These are phyloP conservation scores for Papilio gigon DNA, from an alignment of 2,888 invertebrate genomes.

Conservation along the genomic window DNA sequence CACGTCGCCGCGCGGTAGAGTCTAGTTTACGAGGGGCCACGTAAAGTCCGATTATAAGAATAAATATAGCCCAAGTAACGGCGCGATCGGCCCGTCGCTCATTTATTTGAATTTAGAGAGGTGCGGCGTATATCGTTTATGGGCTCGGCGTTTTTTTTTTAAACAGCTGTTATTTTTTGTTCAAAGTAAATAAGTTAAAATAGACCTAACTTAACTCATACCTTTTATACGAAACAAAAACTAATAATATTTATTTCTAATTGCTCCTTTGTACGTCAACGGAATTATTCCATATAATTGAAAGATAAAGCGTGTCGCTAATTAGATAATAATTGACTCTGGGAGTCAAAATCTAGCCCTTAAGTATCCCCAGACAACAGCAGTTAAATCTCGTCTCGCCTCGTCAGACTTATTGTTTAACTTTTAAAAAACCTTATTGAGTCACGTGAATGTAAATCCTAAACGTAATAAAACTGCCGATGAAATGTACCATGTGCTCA, in stretches of 20 bases:
- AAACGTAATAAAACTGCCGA: neutral
- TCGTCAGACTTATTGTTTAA: too few species aligned
- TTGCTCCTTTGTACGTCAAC: too few species aligned
- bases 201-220: neutral
- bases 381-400: too few species aligned
- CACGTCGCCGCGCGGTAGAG: constrained; percentile 51
- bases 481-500: neutral
- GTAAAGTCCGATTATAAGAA: constrained; percentile 67
- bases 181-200: neutral
- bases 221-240: neutral
- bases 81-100: constrained; percentile 37
- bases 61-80: constrained; percentile 62
- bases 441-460: neutral
- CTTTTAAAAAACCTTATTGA: too few species aligned
- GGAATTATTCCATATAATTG: too few species aligned
- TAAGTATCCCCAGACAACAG: too few species aligned
- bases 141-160: neutral
- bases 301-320: too few species aligned
- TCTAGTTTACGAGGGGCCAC: constrained; percentile 60
- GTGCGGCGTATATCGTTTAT: neutral
- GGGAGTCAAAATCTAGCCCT: too few species aligned
- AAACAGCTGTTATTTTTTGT: constrained; percentile 6
- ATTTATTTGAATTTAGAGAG: constrained; percentile 31
- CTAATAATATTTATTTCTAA: too few species aligned
- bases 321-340: too few species aligned